phyloP scores from a whole-genome alignment of 2,113 vertebrate genomes.

The Tragelaphus strepsiceros region DNA sequence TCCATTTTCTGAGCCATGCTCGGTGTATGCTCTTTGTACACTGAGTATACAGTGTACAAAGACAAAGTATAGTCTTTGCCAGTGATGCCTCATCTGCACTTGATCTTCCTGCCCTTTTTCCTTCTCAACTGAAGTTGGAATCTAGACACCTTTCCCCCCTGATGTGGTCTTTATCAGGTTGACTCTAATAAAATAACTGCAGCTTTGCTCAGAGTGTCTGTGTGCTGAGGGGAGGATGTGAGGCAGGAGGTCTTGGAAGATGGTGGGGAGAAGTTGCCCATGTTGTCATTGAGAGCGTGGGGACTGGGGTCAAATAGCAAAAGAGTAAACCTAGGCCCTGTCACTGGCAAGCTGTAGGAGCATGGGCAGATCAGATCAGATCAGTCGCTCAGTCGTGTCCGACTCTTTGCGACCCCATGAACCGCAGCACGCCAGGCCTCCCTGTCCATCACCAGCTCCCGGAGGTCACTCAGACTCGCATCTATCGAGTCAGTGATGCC shows the following conservation, averaged over 20 bases:
- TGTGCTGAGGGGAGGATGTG: neutral
- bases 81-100: too few species aligned
- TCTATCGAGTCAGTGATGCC: too few species aligned
- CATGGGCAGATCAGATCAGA: too few species aligned
- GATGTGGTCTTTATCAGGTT: neutral
- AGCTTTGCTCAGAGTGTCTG: neutral
- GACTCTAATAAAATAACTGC: neutral
- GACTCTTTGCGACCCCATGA: too few species aligned
- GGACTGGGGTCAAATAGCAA: neutral
- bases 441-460: too few species aligned
- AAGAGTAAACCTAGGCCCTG: neutral
- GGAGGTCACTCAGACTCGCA: too few species aligned
- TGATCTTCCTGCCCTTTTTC: neutral
- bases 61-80: neutral
- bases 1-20: fast-evolving
- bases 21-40: neutral
- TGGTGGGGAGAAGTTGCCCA: neutral
- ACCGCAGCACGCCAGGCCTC: too few species aligned
- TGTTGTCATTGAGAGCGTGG: neutral
- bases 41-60: too few species aligned
- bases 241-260: neutral
- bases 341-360: neutral
- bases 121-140: neutral
- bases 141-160: neutral
- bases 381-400: too few species aligned